Conservation (phyloP, 2,113 vertebrate species). For the Ploceus nigricollis region DNA sequence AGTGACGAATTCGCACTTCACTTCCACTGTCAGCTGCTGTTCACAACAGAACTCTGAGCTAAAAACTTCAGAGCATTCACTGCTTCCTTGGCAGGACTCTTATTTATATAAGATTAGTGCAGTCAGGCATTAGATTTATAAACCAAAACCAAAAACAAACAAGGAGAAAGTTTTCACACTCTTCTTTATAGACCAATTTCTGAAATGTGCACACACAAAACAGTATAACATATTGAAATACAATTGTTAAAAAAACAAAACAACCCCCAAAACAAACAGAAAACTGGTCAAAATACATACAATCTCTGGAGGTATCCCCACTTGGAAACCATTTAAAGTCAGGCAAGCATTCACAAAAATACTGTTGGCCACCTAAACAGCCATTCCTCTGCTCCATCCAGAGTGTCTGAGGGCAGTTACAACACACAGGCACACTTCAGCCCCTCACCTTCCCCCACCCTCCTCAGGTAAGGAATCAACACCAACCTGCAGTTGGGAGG, state of each 20-base stretch:
- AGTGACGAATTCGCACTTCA: not conserved
- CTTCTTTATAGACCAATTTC: not conserved
- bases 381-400: not conserved
- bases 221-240: not conserved
- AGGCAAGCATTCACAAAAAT: not conserved
- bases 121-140: conserved; percentile 41
- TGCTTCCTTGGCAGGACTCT: conserved; percentile 2
- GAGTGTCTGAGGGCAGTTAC: not conserved
- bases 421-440: not conserved
- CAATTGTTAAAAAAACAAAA: not conserved
- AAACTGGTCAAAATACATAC: not conserved
- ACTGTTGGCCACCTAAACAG: not conserved
- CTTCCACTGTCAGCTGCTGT: not conserved
- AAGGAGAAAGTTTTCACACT: conserved; percentile 32
- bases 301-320: not conserved
- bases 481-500: conserved; percentile 95
- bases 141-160: conserved; percentile 23
- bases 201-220: not conserved
- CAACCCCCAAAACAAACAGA: not conserved
- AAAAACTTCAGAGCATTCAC: not conserved
- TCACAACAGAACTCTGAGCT: not conserved
- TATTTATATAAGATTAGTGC: conserved; percentile 22
- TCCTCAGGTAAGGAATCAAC: not conserved
- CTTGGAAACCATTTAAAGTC: not conserved
- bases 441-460: not conserved